Conservation (phyloP, 2,113 vertebrate species). For the Apodemus speciosus region DNA sequence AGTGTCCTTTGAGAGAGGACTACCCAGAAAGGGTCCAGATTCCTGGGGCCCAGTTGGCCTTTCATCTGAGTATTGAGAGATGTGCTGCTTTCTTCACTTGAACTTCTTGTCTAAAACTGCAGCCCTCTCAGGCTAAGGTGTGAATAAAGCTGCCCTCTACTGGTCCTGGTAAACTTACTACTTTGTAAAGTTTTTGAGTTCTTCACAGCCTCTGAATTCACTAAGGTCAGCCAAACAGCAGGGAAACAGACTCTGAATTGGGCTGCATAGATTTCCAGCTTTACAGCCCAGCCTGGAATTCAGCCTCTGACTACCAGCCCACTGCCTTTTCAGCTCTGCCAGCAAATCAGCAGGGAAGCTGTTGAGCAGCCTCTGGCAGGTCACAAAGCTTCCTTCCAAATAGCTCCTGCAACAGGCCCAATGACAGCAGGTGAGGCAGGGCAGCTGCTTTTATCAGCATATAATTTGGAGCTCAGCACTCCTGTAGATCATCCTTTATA, state of each 20-base stretch:
- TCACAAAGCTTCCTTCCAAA: conserved; percentile 1
- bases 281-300: conserved; percentile 38
- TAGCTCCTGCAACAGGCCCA: not conserved
- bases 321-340: not conserved
- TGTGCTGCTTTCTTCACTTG: not conserved
- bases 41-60: not conserved
- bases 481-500: conserved; percentile 48
- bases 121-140: not conserved
- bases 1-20: not conserved
- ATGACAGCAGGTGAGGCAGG: conserved; percentile 51
- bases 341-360: conserved; percentile 47
- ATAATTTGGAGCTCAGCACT: conserved; percentile 19
- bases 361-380: conserved; percentile 10
- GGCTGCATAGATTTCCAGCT: conserved; percentile 10
- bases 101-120: not conserved
- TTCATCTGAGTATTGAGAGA: not conserved
- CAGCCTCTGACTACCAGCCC: not conserved
- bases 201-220: not conserved
- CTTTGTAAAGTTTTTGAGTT: conserved; percentile 33
- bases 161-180: not conserved
- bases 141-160: not conserved
- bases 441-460: conserved; percentile 56
- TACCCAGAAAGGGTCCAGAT: not conserved
- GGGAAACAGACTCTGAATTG: not conserved
- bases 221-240: not conserved